Conservation (phyloP, 2,113 vertebrate genomes). For the Mesocricetus auratus region DNA sequence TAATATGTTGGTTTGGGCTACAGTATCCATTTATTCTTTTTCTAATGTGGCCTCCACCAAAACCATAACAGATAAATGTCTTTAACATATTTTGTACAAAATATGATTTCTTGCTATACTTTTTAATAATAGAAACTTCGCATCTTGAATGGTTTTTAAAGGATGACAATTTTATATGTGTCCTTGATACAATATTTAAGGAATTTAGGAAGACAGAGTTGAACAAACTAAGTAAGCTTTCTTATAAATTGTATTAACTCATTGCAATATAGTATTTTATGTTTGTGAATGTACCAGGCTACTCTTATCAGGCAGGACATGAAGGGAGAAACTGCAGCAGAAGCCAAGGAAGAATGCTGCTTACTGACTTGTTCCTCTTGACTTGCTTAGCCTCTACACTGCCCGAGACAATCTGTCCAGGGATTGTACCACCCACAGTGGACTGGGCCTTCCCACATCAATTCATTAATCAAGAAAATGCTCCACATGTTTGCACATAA, state of each 20-base stretch:
- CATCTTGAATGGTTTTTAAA: slow-evolving; percentile 10
- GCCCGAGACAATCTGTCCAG: neutral
- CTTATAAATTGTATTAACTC: neutral
- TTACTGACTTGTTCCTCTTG: neutral
- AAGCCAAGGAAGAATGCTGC: neutral
- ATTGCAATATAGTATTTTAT: neutral
- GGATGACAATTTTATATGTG: neutral
- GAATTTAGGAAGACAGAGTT: neutral
- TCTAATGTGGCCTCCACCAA: neutral
- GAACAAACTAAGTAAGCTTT: neutral
- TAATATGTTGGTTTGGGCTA: neutral
- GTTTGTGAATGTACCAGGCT: neutral
- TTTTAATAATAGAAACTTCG: neutral
- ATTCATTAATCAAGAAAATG: neutral
- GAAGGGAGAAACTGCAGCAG: neutral
- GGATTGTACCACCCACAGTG: neutral
- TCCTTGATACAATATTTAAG: neutral
- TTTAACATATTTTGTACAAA: neutral
- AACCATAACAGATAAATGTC: neutral
- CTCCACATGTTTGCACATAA: neutral
- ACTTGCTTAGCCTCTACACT: neutral
- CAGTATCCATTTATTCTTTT: neutral
- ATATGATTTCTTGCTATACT: neutral
- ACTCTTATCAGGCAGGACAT: neutral
- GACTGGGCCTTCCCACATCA: no score